Percentiles rank a stretch among this genome's conserved stretches.
These are phyloP conservation scores for Boleophthalmus pectinirostris DNA, from an alignment of 2,113 vertebrate genomes.

Conservation along the genomic window DNA sequence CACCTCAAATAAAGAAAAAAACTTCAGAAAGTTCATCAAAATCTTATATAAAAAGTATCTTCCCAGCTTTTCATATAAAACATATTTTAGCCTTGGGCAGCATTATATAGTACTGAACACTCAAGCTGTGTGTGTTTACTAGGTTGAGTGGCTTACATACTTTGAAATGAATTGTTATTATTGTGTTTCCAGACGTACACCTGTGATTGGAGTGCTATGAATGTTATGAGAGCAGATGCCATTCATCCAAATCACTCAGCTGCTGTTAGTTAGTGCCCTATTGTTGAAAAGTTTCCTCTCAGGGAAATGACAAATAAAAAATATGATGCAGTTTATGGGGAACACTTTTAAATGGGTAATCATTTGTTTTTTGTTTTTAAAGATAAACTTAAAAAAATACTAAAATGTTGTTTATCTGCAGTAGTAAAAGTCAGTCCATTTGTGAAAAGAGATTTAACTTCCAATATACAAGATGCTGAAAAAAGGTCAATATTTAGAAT, in stretches of 20 bases:
- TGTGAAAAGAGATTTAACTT: too few species aligned
- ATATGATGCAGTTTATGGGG: conserved; percentile 16
- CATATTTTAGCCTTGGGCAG: too few species aligned
- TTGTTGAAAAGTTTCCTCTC: conserved; percentile 31
- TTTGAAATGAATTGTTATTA: not conserved
- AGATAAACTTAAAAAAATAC: too few species aligned
- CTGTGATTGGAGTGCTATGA: not conserved
- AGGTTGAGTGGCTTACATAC: not conserved
- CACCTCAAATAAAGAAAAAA: too few species aligned
- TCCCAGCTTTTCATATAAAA: too few species aligned
- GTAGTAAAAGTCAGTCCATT: too few species aligned
- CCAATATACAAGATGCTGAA: too few species aligned
- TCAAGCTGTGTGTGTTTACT: not conserved
- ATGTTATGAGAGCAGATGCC: conserved; percentile 44
- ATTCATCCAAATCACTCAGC: conserved; percentile 44
- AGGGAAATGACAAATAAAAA: conserved; percentile 29
- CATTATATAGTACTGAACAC: not conserved
- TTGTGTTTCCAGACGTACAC: not conserved
- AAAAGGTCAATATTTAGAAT: too few species aligned
- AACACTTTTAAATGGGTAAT: not conserved
- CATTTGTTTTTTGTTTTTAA: too few species aligned
- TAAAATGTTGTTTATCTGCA: too few species aligned
- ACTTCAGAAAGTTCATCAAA: too few species aligned
- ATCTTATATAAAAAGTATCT: too few species aligned
- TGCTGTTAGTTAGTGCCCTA: conserved; percentile 35